Evolutionary conservation across 2,888 invertebrate species (phyloP), one percentile per base, ranked within the genome.

Genomic region (Nasonia oneida): DNA sequence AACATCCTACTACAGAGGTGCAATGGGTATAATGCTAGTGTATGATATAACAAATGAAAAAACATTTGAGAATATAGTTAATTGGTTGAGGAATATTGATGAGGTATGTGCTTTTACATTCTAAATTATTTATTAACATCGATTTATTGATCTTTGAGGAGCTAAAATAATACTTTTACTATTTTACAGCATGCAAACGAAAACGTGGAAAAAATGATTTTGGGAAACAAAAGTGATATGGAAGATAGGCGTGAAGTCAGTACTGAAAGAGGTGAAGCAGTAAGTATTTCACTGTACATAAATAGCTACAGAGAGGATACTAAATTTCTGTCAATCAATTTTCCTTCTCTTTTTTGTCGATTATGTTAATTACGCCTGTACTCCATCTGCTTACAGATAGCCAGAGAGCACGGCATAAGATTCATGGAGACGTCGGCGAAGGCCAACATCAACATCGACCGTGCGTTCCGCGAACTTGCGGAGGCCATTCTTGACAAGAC

Each of bases 391-490:
- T 61, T 93, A 15, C 94, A 98, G 98, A 98, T 99, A 94, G 98
- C 98, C 70, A 95, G 97, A 91, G 98, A 99, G 94, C 98, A 99
- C 94, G 95, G 97, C 90, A 98, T 99, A 93, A 96, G 98, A 89
- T 99, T 99, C 95, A 97, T 99, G 97, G 99, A 99, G 95, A 99
- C 99, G 85, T 98, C 98, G 88, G 99, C 99, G 88, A 99, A 99
- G 95, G 97, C 98, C 84, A 98, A 98, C 94, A 97, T 98, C 92
- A 99, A 99, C 94, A 98, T 99, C 92, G 99, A 99, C 93, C 96
- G 96, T 93, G 98, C 99, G 86, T 99, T 99, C 95, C 97, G 97
- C 92, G 98, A 98, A 94, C 95, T 99, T 93, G 98, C 99, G 81
- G 97, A 98, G 95, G 98, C 98, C 91, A 98, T 99, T 94, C 95